These are phyloP conservation scores for Aurelia coerulea DNA, from an alignment of 30 jellyfish, hydroid and myxozoan genomes.

Conservation along the genomic window DNA sequence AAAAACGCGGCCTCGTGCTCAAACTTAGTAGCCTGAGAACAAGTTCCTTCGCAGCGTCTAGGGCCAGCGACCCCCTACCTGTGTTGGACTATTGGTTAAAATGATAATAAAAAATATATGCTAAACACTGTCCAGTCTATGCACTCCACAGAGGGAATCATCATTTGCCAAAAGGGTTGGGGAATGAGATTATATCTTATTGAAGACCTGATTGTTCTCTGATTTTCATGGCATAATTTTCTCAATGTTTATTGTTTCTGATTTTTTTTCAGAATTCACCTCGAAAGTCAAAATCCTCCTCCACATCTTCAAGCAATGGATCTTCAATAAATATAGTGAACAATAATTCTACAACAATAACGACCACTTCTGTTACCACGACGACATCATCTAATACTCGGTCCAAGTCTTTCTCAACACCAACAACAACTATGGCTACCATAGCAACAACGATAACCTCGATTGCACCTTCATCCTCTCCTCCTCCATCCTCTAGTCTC, in stretches of 20 bases:
- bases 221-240: neutral
- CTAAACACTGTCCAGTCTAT: too few species aligned
- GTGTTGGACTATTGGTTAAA: too few species aligned
- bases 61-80: too few species aligned
- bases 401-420: slow-evolving; percentile 45
- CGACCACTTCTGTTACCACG: slow-evolving; percentile 16
- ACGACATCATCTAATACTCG: slow-evolving; percentile 50
- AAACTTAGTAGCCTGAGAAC: too few species aligned
- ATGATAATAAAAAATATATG: too few species aligned
- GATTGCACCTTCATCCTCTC: slow-evolving; percentile 34
- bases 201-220: too few species aligned
- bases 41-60: too few species aligned
- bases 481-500: neutral
- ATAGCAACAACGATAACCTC: slow-evolving; percentile 15
- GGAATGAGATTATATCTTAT: too few species aligned
- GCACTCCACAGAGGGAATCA: too few species aligned
- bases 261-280: slow-evolving; percentile 52
- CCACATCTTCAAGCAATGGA: slow-evolving; percentile 55
- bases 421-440: slow-evolving; percentile 35
- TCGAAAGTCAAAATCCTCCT: slow-evolving; percentile 64
- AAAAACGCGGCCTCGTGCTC: too few species aligned
- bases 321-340: slow-evolving; percentile 29
- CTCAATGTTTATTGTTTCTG: neutral
- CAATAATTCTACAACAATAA: slow-evolving; percentile 29
- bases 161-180: too few species aligned